Evolutionary conservation across 2,797 vertebrate genomes (phyloP).

Genomic region (Loris lydekkerianus): DNA sequence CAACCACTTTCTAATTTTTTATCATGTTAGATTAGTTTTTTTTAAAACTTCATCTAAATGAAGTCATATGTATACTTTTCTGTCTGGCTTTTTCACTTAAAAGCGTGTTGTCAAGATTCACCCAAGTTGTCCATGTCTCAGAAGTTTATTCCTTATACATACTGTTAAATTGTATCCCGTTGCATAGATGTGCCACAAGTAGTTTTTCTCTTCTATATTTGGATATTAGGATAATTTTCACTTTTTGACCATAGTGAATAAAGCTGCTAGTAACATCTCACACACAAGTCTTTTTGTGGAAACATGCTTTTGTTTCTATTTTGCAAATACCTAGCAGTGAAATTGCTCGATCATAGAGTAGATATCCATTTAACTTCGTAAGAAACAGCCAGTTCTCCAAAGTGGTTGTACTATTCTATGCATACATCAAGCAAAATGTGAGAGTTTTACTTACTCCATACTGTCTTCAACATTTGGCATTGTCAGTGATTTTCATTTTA

Average conservation of each 20-base stretch:
- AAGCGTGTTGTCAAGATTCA: background rate
- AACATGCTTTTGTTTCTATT: slow-evolving; percentile 37
- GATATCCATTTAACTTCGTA: background rate
- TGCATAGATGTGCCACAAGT: background rate
- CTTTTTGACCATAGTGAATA: slow-evolving; percentile 14
- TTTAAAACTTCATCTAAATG: slow-evolving; percentile 36
- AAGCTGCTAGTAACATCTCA: background rate
- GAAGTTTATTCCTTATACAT: slow-evolving; percentile 22
- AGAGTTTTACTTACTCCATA: background rate
- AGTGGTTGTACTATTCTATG: background rate
- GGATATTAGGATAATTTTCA: background rate
- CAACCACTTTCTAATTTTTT: slow-evolving; percentile 43
- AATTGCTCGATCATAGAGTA: background rate
- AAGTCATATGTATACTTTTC: background rate
- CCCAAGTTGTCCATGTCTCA: background rate
- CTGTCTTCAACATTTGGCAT: background rate
- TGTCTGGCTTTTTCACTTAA: slow-evolving; percentile 36
- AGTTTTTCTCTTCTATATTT: slow-evolving; percentile 1
- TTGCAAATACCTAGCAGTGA: background rate
- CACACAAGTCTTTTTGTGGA: background rate
- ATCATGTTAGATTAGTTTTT: background rate
- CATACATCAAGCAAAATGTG: background rate
- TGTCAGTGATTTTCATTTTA: slow-evolving; percentile 25
- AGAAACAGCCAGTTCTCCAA: slow-evolving; percentile 2
- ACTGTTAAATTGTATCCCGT: background rate